Evolutionary conservation across 2,113 vertebrate genomes (phyloP).

Genomic region (Apeltes quadracus): DNA sequence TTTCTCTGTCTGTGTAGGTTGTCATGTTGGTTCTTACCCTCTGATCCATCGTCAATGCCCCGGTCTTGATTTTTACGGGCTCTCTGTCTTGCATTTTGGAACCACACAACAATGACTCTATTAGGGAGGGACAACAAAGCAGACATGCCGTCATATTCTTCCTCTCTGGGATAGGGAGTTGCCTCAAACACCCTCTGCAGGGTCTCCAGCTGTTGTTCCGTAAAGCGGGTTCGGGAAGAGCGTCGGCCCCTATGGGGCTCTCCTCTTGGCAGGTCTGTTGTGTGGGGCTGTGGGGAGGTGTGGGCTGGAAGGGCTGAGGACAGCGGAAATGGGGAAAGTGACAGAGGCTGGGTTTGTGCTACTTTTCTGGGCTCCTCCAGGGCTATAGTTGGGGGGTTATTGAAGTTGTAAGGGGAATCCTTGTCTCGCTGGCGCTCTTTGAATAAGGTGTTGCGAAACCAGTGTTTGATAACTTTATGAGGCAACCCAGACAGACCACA

Average conservation of each 20-base stretch:
- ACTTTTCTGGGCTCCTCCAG: constrained; percentile 89
- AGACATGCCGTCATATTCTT: constrained; percentile 96
- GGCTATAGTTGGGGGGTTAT: constrained; percentile 93
- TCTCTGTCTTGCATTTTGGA: constrained; percentile 97
- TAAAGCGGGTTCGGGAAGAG: constrained; percentile 94
- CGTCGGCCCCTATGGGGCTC: constrained; percentile 79
- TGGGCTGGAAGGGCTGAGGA: constrained; percentile 79
- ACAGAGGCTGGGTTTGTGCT: constrained; percentile 45
- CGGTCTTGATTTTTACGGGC: constrained; percentile 95
- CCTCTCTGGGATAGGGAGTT: constrained; percentile 97
- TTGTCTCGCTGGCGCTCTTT: constrained; percentile 98
- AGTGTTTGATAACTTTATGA: constrained; percentile 98
- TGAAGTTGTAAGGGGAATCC: constrained; percentile 98
- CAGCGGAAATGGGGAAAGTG: constrained; percentile 63
- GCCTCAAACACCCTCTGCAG: constrained; percentile 96
- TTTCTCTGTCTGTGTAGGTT: constrained; percentile 90
- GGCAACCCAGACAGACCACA: constrained; percentile 91
- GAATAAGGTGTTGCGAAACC: constrained; percentile 98
- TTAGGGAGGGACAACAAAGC: constrained; percentile 91
- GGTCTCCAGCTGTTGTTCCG: constrained; percentile 93
- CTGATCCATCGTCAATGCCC: constrained; percentile 89
- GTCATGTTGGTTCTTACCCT: constrained; percentile 81
- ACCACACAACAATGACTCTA: constrained; percentile 97
- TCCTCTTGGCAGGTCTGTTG: constrained; percentile 88
- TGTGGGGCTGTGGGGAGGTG: constrained; percentile 86